Evolutionary conservation across 2,888 invertebrate genomes (phyloP).

Genomic region (Pammene fasciana): DNA sequence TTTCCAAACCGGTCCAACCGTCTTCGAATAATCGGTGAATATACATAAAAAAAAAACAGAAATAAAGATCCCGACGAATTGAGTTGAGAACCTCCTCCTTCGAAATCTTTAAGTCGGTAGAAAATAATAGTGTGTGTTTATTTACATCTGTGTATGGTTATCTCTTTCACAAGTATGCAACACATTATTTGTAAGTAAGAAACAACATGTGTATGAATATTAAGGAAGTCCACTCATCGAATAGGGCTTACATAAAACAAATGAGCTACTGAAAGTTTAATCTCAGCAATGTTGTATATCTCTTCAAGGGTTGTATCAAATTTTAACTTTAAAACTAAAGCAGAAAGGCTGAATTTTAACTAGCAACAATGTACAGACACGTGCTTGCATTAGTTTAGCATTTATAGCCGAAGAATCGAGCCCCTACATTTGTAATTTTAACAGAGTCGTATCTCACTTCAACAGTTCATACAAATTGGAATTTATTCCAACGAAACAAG

Average conservation of each 20-base stretch:
- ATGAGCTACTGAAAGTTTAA: slow-evolving; percentile 6
- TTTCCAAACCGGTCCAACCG: no score
- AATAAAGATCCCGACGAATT: no score
- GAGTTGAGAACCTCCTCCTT: no score
- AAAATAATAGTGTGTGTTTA: background rate
- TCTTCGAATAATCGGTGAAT: no score
- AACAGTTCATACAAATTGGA: background rate
- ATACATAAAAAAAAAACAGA: no score
- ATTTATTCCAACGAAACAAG: background rate
- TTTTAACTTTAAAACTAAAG: background rate
- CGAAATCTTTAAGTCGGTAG: no score
- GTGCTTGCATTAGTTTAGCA: background rate
- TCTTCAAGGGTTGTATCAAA: background rate
- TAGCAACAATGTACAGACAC: background rate
- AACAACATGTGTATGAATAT: slow-evolving; percentile 4
- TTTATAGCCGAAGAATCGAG: slow-evolving; percentile 5
- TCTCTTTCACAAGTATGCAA: background rate
- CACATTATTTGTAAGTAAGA: background rate
- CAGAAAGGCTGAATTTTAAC: background rate
- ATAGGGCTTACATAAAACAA: slow-evolving; percentile 17
- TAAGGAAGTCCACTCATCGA: slow-evolving; percentile 16
- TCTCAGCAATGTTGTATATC: background rate
- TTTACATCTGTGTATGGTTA: background rate
- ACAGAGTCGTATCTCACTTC: background rate
- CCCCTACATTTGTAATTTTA: slow-evolving; percentile 6